These are phyloP conservation scores for Polyommatus iphigenia DNA, from an alignment of 2,888 invertebrate species.

Conservation along the genomic window DNA sequence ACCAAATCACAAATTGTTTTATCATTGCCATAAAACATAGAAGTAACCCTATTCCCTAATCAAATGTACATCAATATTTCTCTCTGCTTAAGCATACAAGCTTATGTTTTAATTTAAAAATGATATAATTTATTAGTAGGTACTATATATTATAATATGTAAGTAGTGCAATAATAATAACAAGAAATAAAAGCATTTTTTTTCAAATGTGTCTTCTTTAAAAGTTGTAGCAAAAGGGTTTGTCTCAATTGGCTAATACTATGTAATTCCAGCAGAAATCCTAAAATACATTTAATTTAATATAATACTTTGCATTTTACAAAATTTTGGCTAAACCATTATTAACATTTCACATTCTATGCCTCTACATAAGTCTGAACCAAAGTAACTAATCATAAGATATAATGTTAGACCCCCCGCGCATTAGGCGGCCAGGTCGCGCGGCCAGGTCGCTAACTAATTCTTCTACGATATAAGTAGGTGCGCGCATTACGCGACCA, in stretches of 20 bases:
- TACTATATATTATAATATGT: too few species aligned
- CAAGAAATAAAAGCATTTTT: too few species aligned
- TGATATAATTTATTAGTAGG: neutral
- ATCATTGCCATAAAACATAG: neutral
- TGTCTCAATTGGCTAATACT: neutral
- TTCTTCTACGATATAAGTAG: too few species aligned
- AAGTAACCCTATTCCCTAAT: neutral
- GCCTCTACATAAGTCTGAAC: conserved; percentile 24
- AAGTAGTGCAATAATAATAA: too few species aligned
- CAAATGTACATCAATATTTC: neutral
- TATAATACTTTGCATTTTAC: conserved; percentile 29
- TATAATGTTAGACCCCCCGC: neutral
- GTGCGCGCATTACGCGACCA: too few species aligned
- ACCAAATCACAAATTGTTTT: neutral
- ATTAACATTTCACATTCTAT: conserved; percentile 24
- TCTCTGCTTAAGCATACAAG: neutral
- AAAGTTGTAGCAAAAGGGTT: neutral
- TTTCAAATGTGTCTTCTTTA: too few species aligned
- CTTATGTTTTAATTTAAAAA: neutral
- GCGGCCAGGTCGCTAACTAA: too few species aligned
- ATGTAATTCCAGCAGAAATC: conserved; percentile 20
- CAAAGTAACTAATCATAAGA: conserved; percentile 26
- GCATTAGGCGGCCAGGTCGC: too few species aligned
- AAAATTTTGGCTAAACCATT: conserved; percentile 30
- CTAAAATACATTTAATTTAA: conserved; percentile 26